These are phyloP conservation scores for Lytechinus variegatus DNA, from an alignment of 35 echinoderm and acorn worm genomes.

Conservation along the genomic window DNA sequence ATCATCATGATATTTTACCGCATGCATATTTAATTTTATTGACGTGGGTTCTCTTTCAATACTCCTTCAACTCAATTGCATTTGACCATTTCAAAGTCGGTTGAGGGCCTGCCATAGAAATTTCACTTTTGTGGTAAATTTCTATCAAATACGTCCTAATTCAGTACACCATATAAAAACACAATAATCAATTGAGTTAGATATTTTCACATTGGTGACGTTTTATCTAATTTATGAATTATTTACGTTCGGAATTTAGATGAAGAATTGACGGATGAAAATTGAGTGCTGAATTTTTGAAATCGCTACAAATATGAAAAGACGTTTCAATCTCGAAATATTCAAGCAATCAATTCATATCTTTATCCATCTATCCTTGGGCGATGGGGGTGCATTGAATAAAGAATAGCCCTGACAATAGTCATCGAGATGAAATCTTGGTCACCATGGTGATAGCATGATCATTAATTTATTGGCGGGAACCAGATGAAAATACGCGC, in stretches of 20 bases:
- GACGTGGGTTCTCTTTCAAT: background rate
- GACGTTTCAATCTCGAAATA: background rate
- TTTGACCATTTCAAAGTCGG: background rate
- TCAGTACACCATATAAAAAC: background rate
- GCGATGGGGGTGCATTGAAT: background rate
- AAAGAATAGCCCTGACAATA: background rate
- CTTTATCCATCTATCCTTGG: background rate
- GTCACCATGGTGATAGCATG: background rate
- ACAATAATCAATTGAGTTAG: background rate
- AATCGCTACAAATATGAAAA: background rate
- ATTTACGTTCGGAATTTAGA: background rate
- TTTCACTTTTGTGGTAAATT: background rate
- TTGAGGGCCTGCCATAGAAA: background rate
- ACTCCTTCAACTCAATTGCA: background rate
- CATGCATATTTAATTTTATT: background rate
- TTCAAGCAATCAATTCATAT: background rate
- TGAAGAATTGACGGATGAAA: background rate
- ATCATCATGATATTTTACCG: no score
- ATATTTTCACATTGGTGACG: background rate
- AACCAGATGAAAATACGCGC: slow-evolving; percentile 1
- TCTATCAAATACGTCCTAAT: background rate
- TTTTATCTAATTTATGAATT: background rate
- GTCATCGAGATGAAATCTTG: slow-evolving; percentile 7
- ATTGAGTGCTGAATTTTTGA: background rate
- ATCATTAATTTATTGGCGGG: slow-evolving; percentile 12